Evolutionary conservation across 1,140 invertebrate genomes (phyloP), one percentile per base, ranked within the genome.

Genomic region (Bilobella aurantiaca): DNA sequence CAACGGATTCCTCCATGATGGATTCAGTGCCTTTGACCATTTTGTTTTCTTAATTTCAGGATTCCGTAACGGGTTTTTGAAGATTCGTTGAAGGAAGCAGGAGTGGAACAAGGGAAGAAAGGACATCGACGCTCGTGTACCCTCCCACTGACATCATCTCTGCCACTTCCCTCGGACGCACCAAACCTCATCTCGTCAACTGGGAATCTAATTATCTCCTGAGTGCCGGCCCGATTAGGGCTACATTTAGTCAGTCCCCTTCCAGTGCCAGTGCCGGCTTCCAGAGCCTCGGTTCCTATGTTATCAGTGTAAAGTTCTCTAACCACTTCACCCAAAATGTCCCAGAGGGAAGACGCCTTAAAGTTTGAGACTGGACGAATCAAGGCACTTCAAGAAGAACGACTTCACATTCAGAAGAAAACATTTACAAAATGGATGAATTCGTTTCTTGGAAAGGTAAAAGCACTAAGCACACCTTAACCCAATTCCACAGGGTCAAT

Each of bases 341-440:
- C 86, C 77, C 89, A 91, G 79, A 82, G 90, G 63, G 90, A 93
- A 79, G 90, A 92, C 78, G 87, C 89, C 64, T 83, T 90, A 73
- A 95, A 96, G 78, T 98, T 96, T 79, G 95, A 98, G 84, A 91
- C 90, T 79, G 90, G 90, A 74, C 87, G 95, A 64, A 98, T 99
- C 75, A 90, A 91, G 80, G 90, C 91, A 75, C 84, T 98, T 74
- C 93, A 97, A 76, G 93, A 98, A 78, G 96, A 98, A 81, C 85
- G 96, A 68, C 81, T 97, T 63, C 88, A 96, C 78, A 98, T 99
- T 73, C 96, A 99, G 80, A 98, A 99, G 83, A 99, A 99, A 79
- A 99, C 96, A 5, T 99, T 99, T 79, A 98, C 96, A 74, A 99
- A 99, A 94, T 99, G 96, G 96, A 94, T 97, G 85, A 99, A 99